Evolutionary conservation across 2,113 vertebrate genomes (phyloP).

Genomic region (Ailurus styani): DNA sequence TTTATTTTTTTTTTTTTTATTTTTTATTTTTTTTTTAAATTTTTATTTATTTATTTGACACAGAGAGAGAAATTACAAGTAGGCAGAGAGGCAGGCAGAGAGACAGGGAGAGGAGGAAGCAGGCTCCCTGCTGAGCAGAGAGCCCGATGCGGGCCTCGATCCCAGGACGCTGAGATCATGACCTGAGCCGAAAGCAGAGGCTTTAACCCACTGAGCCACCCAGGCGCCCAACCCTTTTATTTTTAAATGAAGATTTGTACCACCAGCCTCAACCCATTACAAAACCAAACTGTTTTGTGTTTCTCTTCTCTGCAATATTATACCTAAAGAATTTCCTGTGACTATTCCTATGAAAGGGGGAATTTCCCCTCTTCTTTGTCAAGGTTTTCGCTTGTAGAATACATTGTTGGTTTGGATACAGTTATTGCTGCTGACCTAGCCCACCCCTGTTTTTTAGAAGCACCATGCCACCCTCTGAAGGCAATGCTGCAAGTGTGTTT

Average conservation of each 20-base stretch:
- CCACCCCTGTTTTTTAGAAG: conserved; percentile 31
- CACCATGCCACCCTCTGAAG: not conserved
- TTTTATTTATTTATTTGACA: too few relatives aligned
- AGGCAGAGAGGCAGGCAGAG: too few relatives aligned
- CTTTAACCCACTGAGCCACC: too few relatives aligned
- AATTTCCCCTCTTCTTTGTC: not conserved
- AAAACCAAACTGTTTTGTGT: not conserved
- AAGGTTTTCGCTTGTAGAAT: not conserved
- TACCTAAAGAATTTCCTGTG: not conserved
- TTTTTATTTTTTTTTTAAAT: too few relatives aligned
- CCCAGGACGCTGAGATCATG: too few relatives aligned
- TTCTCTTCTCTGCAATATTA: not conserved
- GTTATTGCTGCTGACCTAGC: conserved; percentile 3
- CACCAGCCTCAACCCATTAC: not conserved
- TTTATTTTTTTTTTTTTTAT: too few relatives aligned
- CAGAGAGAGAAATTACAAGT: too few relatives aligned
- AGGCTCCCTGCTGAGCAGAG: too few relatives aligned
- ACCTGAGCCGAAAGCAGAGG: too few relatives aligned
- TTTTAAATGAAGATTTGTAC: not conserved
- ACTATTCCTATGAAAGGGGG: not conserved
- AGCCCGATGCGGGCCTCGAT: too few relatives aligned
- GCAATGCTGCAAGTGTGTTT: conserved; percentile 37
- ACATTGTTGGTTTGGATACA: not conserved
- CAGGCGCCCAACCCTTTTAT: not conserved
- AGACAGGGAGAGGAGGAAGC: too few relatives aligned